These are phyloP conservation scores for Megastigmus dorsalis DNA, from an alignment of 2,888 invertebrate genomes.

Conservation along the genomic window DNA sequence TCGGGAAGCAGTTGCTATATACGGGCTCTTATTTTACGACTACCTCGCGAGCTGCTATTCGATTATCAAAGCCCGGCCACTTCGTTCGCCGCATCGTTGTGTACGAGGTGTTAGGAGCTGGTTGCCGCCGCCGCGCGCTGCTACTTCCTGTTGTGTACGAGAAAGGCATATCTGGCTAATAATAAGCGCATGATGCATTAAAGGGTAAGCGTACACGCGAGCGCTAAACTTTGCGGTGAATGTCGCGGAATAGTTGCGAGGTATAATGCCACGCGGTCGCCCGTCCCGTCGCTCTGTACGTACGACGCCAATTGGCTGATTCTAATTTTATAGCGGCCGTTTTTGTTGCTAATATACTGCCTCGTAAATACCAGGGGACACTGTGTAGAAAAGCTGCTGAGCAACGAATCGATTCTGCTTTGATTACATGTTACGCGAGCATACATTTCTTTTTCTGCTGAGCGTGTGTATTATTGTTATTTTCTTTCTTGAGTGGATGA, in stretches of 20 bases:
- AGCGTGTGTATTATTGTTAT: no score
- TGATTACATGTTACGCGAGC: no score
- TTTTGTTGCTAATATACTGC: no score
- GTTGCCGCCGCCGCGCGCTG: no score
- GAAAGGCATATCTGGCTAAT: slow-evolving; percentile 20
- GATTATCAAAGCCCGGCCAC: slow-evolving; percentile 46
- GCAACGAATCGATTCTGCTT: no score
- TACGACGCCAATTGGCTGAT: slow-evolving; percentile 11
- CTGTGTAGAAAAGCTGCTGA: no score
- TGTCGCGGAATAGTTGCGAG: not conserved
- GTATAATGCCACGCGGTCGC: no score
- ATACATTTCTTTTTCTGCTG: no score
- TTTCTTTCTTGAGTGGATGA: no score
- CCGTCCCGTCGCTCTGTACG: not conserved
- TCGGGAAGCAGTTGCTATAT: no score
- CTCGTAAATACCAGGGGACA: no score
- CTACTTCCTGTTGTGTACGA: no score
- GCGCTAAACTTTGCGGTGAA: not conserved
- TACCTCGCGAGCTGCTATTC: slow-evolving; percentile 23
- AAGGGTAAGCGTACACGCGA: not conserved
- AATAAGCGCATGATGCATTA: slow-evolving; percentile 14
- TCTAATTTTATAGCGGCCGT: slow-evolving; percentile 15
- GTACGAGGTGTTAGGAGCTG: not conserved
- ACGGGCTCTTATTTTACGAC: not conserved
- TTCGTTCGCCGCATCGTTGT: slow-evolving; percentile 39